Evolutionary conservation across 2,888 invertebrate species (phyloP), one percentile per base, ranked within the genome.

Genomic region (Heliconius sara): DNA sequence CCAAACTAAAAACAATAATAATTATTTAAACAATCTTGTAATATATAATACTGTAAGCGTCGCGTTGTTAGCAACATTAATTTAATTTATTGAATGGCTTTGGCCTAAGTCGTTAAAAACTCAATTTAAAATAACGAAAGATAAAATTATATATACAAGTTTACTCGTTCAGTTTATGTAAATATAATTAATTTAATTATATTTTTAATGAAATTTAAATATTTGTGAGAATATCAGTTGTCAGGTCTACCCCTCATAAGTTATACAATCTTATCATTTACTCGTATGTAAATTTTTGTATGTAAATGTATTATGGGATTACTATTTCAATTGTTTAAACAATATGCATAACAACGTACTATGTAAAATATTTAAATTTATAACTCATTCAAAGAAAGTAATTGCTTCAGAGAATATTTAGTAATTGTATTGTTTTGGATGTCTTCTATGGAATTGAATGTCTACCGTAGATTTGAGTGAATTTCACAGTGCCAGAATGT

Each of bases 401-500:
- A 65, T 16, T 27, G 2, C 25, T 65, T 16, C 27, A 65, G 25
- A 65, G 25, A 16, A 43, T 47, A 70, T 70, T 47, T 70, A 34
- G n/a, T 30, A 16, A 57, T 57, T 57, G 34, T 77, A 68, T 79
- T 79, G 74, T 77, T 79, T 78, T 68, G 65, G 72, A 75, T 79
- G 77, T 80, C 77, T 80, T 79, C 75, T 76, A 79, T 79, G 79
- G 78, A 78, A 81, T 83, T 85, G 85, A 86, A 83, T 82, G 83
- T 84, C 83, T 82, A 82, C 81, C 78, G 79, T 80, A 80, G 84
- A 78, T 82, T 84, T 85, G 83, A 83, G 80, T 82, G 77, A 84
- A 84, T 83, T 83, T 83, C 83, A 70, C 83, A 81, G 74, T 81
- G 81, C 81, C 83, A 82, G 81, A 83, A 82, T 83, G 83, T 84